These are phyloP conservation scores for Drosophila rufa DNA, from an alignment of 1,140 invertebrate species.

Conservation along the genomic window DNA sequence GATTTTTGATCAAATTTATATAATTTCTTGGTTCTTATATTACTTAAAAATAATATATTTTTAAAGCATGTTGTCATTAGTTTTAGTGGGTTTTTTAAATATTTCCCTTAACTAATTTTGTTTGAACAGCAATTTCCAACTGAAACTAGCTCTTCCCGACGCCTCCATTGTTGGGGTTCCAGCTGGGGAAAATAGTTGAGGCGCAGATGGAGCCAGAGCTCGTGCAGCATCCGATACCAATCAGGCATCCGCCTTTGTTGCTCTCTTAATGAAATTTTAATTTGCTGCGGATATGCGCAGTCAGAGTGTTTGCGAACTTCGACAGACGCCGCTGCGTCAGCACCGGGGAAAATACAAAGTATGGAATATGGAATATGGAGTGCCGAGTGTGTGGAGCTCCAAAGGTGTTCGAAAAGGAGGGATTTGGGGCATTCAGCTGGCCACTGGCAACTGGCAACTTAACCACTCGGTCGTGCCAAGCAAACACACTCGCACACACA, in stretches of 20 bases:
- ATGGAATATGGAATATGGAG: neutral
- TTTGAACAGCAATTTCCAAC: too few species aligned
- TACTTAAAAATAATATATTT: too few species aligned
- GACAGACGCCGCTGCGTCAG: constrained; percentile 57
- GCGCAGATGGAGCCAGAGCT: neutral
- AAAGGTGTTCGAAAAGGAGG: neutral
- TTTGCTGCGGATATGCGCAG: constrained; percentile 82
- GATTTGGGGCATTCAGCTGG: constrained; percentile 36
- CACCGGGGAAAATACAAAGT: constrained; percentile 14
- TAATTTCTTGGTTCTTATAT: too few species aligned
- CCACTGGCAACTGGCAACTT: constrained; percentile 20
- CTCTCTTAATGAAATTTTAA: constrained; percentile 80
- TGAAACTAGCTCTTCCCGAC: too few species aligned
- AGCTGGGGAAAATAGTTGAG: constrained; percentile 5
- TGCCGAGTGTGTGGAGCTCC: neutral
- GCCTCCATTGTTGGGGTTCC: too few species aligned
- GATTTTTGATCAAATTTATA: too few species aligned
- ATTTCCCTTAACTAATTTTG: too few species aligned
- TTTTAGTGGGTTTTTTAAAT: too few species aligned
- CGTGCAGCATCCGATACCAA: constrained; percentile 6
- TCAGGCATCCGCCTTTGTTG: constrained; percentile 66
- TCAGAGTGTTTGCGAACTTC: constrained; percentile 72
- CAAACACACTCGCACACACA: constrained; percentile 10
- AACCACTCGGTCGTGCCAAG: constrained; percentile 14
- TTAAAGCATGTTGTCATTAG: too few species aligned